phyloP scores from a whole-genome alignment of 2,888 invertebrate species.

The Vanessa cardui region DNA sequence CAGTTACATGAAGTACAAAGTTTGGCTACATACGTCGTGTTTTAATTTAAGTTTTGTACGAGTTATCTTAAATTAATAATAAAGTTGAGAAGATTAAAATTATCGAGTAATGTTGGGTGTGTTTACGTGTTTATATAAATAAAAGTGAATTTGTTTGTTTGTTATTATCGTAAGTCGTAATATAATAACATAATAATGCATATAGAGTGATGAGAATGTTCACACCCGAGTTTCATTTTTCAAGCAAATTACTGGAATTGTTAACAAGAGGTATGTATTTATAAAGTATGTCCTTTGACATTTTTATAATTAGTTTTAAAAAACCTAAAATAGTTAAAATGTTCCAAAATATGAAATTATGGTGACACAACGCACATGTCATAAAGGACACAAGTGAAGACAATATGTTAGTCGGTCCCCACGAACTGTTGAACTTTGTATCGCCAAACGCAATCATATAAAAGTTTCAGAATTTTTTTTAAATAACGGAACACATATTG shows the following conservation, averaged over 20 bases:
- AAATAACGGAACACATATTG: too few species aligned
- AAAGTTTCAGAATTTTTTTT: too few species aligned
- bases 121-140: slow-evolving; percentile 10
- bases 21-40: neutral
- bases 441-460: too few species aligned
- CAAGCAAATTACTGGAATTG: slow-evolving; percentile 72
- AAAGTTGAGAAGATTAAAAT: neutral
- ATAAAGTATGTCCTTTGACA: neutral
- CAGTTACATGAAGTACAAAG: neutral
- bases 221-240: slow-evolving; percentile 72
- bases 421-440: too few species aligned
- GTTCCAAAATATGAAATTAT: too few species aligned
- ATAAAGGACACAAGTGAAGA: too few species aligned
- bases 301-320: neutral
- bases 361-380: too few species aligned
- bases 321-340: too few species aligned
- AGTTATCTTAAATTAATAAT: neutral
- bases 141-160: slow-evolving; percentile 23
- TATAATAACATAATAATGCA: slow-evolving; percentile 18
- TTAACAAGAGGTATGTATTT: slow-evolving; percentile 67
- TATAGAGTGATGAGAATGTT: slow-evolving; percentile 58
- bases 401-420: too few species aligned
- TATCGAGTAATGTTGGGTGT: neutral
- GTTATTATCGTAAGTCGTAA: slow-evolving; percentile 21
- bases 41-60: neutral